phyloP scores from a whole-genome alignment of 2,888 invertebrate species.

The Sinodicranocentrus sp. region DNA sequence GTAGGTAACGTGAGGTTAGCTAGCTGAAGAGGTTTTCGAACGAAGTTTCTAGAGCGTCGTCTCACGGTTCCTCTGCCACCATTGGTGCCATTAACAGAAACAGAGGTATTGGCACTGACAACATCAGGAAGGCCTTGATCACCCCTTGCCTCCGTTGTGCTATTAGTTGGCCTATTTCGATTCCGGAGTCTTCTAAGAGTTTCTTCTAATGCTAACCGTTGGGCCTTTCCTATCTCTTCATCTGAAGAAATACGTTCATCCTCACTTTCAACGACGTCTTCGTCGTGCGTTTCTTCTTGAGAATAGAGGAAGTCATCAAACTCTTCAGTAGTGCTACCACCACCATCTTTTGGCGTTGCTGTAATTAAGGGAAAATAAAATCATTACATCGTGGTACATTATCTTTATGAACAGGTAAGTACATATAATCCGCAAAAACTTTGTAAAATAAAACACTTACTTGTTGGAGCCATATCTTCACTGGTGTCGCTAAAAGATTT shows the following conservation, averaged over 20 bases:
- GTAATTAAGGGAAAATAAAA: not conserved
- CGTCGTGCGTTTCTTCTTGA: constrained; percentile 17
- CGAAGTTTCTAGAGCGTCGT: constrained; percentile 40
- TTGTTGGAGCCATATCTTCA: not conserved
- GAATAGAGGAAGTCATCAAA: constrained; percentile 9
- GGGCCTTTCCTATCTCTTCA: constrained; percentile 63
- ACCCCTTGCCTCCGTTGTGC: constrained; percentile 9
- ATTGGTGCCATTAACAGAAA: not conserved
- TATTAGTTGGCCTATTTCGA: constrained; percentile 1
- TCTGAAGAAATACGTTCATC: constrained; percentile 9
- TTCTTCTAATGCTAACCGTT: constrained; percentile 54
- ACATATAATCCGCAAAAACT: too few species aligned
- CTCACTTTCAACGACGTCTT: not conserved
- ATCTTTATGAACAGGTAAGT: too few species aligned
- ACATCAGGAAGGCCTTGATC: not conserved
- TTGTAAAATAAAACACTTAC: too few species aligned
- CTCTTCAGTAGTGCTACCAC: constrained; percentile 3
- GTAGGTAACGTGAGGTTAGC: constrained; percentile 38
- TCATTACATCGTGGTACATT: too few species aligned
- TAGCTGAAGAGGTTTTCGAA: constrained; percentile 51
- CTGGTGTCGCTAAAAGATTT: not conserved
- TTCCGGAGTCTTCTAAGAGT: constrained; percentile 61
- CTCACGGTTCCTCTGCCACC: too few species aligned
- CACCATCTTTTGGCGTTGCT: constrained; percentile 2
- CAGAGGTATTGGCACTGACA: not conserved